Evolutionary conservation across 2,113 vertebrate genomes (phyloP).

Genomic region (Austrofundulus limnaeus): DNA sequence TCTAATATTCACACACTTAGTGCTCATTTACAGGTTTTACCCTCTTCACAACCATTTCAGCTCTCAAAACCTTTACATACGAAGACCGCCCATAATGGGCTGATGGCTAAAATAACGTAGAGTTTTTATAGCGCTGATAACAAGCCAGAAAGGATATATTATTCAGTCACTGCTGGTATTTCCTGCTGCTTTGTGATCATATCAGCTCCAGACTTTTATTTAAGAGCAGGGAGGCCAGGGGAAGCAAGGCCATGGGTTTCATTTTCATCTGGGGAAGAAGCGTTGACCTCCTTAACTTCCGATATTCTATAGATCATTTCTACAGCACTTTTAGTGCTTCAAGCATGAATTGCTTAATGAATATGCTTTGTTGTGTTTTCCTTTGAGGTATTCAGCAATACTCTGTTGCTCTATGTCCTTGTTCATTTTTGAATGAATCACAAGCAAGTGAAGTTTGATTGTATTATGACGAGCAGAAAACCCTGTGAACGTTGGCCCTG

Average conservation of each 20-base stretch:
- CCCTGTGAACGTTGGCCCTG: no score
- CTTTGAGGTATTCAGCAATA: slow-evolving; percentile 18
- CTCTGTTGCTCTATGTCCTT: slow-evolving; percentile 13
- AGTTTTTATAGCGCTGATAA: slow-evolving; percentile 44
- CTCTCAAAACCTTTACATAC: slow-evolving; percentile 42
- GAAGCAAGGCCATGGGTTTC: slow-evolving; percentile 4
- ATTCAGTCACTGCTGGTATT: slow-evolving; percentile 2
- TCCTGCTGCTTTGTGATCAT: not conserved
- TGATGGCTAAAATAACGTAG: slow-evolving; percentile 51
- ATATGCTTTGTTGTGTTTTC: slow-evolving; percentile 23
- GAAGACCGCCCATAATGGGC: slow-evolving; percentile 34
- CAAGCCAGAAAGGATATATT: slow-evolving; percentile 42
- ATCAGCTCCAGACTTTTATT: not conserved
- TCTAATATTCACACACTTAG: slow-evolving; percentile 37
- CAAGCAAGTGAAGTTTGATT: not conserved
- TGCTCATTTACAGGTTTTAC: slow-evolving; percentile 45
- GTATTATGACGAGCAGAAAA: no score
- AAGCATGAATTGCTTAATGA: slow-evolving; percentile 42
- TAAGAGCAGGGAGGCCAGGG: not conserved
- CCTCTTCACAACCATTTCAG: slow-evolving; percentile 26
- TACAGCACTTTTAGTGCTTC: slow-evolving; percentile 8
- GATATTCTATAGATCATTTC: slow-evolving; percentile 11
- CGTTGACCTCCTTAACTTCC: slow-evolving; percentile 24
- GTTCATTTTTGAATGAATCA: slow-evolving; percentile 32
- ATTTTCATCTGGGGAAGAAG: slow-evolving; percentile 9